Base-by-base conservation (phyloP, 2,797 vertebrate species). In the Florisuga fusca region DNA sequence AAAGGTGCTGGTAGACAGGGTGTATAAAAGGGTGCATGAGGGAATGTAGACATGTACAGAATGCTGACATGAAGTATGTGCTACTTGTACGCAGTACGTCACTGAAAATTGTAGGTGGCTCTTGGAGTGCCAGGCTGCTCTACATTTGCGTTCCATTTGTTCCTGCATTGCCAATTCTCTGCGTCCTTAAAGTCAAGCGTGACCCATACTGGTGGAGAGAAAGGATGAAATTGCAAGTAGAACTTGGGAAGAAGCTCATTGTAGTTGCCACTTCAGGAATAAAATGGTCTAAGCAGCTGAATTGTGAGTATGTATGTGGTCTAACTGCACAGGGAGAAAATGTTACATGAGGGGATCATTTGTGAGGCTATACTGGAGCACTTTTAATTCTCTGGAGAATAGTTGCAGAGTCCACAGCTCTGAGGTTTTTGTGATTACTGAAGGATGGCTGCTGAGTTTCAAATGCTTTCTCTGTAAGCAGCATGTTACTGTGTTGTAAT, bases 1-100 rank as follows among this genome's bases (percentile, higher is more conserved):
- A 73, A 38, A 81, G n/a, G 18, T 1, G 2, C 29, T 45, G 69
- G 21, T 41, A 29, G 27, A 31, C 38, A 26, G 20, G 9, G 3
- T 31, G 50, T 43, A 14, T 64, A 68, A 71, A 21, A 72, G 83
- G 36, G 57, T 82, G 16, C 8, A 2, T 36, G 31, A 55, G 10
- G 36, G 18, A 80, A 34, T 41, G 26, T 15, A 68, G 34, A 82
- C 21, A 61, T 54, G 5, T 66, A 27, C 15, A 43, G 31, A 18
- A 43, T 78, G 53, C 57, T 89, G 82, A 45, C 81, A 83, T 55
- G 34, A 93, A 83, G 41, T 57, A 19, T 23, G 84, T 27, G 54
- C 48, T 93, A 26, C 72, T 68, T 22, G 51, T 69, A 69, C 14
- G 3, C 2, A 3, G 33, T 68, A 22, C 4, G 0, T 86, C 62